Conservation (phyloP, 2,113 vertebrate species). For the Piliocolobus tephrosceles region DNA sequence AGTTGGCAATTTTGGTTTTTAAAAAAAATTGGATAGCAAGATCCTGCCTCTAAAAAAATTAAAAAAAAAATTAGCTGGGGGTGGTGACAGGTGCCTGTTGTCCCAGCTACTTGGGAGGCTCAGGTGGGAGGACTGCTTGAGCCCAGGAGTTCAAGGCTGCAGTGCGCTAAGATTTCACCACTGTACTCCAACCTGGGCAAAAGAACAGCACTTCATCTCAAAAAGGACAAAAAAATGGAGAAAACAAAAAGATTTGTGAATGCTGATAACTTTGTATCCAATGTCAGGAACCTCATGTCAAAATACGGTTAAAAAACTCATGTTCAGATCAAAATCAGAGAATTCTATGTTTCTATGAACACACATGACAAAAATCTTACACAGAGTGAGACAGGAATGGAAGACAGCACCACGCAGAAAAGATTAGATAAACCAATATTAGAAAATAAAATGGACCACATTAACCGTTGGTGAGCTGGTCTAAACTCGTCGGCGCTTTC, state of each 20-base stretch:
- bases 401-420: constrained; percentile 60
- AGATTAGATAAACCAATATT: background rate
- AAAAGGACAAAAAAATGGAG: background rate
- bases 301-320: background rate
- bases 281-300: background rate
- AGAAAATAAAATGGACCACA: background rate
- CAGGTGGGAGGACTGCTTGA: no score
- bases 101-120: no score
- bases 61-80: no score
- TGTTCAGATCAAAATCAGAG: background rate
- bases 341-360: background rate
- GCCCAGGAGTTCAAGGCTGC: no score
- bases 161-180: no score
- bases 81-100: no score
- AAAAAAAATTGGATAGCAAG: background rate
- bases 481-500: constrained; percentile 11
- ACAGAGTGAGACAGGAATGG: constrained; percentile 36
- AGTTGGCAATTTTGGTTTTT: constrained; percentile 36
- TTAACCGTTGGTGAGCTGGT: background rate
- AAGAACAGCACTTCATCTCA: no score
- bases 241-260: background rate
- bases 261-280: background rate
- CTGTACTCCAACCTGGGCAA: no score
- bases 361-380: background rate
- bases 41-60: no score